phyloP scores from a whole-genome alignment of 1,140 invertebrate genomes.

The fruit fly (Drosophila melanogaster) region DNA sequence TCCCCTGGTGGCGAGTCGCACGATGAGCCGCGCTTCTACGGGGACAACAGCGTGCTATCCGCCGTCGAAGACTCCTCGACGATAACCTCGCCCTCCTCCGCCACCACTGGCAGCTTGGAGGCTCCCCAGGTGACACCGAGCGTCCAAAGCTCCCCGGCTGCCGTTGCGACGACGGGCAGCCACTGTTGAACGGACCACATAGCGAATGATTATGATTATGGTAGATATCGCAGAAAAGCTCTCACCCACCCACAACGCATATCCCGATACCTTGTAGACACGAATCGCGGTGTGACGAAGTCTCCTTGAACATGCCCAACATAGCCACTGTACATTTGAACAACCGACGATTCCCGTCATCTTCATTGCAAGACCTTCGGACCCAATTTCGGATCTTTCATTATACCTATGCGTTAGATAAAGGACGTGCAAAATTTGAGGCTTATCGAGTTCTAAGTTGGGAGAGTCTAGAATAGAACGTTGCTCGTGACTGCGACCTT shows the following conservation, averaged over 20 bases:
- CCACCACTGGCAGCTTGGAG: constrained; percentile 17
- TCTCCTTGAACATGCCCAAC: background rate
- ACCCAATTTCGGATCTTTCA: background rate
- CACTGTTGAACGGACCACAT: constrained; percentile 16
- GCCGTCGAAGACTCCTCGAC: constrained; percentile 62
- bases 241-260: background rate
- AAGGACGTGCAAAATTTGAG: background rate
- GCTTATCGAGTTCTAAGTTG: background rate
- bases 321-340: no score
- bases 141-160: constrained; percentile 5
- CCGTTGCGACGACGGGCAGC: background rate
- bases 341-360: background rate
- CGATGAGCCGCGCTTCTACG: constrained; percentile 89
- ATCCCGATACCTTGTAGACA: background rate
- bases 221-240: background rate
- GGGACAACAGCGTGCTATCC: constrained; percentile 85
- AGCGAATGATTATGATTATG: constrained; percentile 7
- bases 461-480: background rate
- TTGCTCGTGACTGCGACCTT: constrained; percentile 24
- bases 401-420: background rate
- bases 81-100: constrained; percentile 18
- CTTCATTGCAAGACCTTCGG: background rate
- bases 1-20: constrained; percentile 86
- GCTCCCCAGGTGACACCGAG: constrained; percentile 1
- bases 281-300: no score